Conservation (phyloP, 2,888 invertebrate genomes). For the Drepanosiphum platanoidis region DNA sequence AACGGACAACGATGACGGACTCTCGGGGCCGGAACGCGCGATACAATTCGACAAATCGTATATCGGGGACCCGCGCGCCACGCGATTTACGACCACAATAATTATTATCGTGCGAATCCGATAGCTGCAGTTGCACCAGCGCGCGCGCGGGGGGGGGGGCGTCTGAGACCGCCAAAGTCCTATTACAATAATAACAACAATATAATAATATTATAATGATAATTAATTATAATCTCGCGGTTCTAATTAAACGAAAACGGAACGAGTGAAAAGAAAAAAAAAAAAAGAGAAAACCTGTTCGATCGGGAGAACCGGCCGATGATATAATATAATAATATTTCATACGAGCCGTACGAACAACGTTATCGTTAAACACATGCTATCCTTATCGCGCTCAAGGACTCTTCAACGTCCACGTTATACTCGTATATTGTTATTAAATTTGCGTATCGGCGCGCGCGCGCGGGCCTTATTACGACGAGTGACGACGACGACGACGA, state of each 20-base stretch:
- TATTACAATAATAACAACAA: no score
- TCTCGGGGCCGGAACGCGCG: no score
- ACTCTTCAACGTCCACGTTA: conserved; percentile 49
- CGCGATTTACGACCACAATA: no score
- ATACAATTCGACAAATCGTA: no score
- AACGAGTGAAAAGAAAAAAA: conserved; percentile 12
- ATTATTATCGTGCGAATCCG: no score
- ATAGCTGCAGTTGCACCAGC: no score
- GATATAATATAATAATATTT: conserved; percentile 16
- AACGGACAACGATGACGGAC: no score
- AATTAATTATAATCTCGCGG: not conserved
- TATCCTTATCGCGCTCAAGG: conserved; percentile 47
- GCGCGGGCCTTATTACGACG: not conserved
- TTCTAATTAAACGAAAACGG: conserved; percentile 11
- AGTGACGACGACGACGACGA: not conserved
- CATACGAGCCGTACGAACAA: not conserved
- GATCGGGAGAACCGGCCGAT: conserved; percentile 21
- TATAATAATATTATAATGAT: no score
- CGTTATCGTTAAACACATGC: conserved; percentile 4
- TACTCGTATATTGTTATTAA: no score
- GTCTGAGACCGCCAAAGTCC: not conserved
- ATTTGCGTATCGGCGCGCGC: conserved; percentile 11
- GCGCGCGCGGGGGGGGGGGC: not conserved
- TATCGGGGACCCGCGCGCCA: no score
- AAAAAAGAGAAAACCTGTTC: conserved; percentile 24